phyloP scores from a whole-genome alignment of 2,888 invertebrate genomes.

The Athalia rosae region DNA sequence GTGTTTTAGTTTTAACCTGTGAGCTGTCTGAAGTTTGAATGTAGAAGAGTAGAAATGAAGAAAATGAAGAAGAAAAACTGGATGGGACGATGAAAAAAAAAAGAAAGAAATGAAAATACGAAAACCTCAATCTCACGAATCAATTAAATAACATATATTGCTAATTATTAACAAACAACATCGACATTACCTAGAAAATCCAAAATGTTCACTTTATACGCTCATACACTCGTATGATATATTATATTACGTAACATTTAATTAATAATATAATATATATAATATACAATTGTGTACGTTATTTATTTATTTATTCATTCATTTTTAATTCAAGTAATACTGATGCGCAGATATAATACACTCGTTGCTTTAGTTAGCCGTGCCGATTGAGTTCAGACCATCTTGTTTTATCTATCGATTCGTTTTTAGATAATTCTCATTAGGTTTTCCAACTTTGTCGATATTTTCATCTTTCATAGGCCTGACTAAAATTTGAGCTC shows the following conservation, averaged over 20 bases:
- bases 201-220: conserved; percentile 47
- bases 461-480: conserved; percentile 32
- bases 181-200: conserved; percentile 51
- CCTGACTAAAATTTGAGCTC: conserved; percentile 20
- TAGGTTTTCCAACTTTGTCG: conserved; percentile 23
- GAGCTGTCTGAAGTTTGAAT: too few relatives aligned
- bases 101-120: conserved; percentile 11
- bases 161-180: conserved; percentile 54
- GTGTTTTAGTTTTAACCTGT: too few relatives aligned
- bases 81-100: background rate
- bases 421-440: conserved; percentile 13
- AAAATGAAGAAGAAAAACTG: too few relatives aligned
- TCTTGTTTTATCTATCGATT: conserved; percentile 10
- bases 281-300: conserved; percentile 62
- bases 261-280: conserved; percentile 51
- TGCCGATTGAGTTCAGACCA: conserved; percentile 52
- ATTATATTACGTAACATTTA: conserved; percentile 12
- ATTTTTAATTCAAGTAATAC: conserved; percentile 66
- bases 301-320: conserved; percentile 24
- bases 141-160: background rate
- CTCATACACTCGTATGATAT: conserved; percentile 11
- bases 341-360: conserved; percentile 63
- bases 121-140: conserved; percentile 32
- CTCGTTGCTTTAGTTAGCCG: conserved; percentile 58
- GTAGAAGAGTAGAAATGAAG: too few relatives aligned